Percentiles rank a stretch among this genome's conserved stretches.
Conservation (phyloP, 2,888 invertebrate species). For the Drosophila vallismaia region DNA sequence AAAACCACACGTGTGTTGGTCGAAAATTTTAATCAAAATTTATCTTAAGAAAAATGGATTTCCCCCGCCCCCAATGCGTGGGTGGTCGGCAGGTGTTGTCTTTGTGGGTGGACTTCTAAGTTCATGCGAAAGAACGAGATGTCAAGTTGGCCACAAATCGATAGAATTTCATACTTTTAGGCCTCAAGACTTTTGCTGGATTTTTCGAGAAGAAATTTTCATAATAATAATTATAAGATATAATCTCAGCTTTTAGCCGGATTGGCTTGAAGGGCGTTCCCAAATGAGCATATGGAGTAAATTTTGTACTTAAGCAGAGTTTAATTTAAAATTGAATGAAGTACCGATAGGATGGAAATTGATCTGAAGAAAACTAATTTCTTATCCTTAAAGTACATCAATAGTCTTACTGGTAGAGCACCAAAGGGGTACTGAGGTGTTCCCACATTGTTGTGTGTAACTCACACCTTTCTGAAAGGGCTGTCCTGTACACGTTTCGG, state of each 20-base stretch:
- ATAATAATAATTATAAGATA: conserved; percentile 72
- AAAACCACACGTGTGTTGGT: conserved; percentile 49
- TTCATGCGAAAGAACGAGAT: conserved; percentile 58
- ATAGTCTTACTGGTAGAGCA: conserved; percentile 67
- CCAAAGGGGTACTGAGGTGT: not conserved
- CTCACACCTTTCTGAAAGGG: conserved; percentile 35
- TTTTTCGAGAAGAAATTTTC: conserved; percentile 27
- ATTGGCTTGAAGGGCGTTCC: not conserved
- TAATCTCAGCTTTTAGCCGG: conserved; percentile 6
- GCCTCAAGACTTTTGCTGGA: conserved; percentile 53
- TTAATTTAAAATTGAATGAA: no score
- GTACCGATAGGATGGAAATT: not conserved
- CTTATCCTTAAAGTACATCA: conserved; percentile 35
- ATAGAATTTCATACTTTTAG: conserved; percentile 64
- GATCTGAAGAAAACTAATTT: not conserved
- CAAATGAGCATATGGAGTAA: not conserved
- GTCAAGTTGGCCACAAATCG: conserved; percentile 56
- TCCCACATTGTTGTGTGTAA: conserved; percentile 41
- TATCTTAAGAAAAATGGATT: conserved; percentile 74
- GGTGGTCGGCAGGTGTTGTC: not conserved
- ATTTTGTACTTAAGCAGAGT: not conserved
- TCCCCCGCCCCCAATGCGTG: conserved; percentile 21
- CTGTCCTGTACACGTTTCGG: conserved; percentile 12
- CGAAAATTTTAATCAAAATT: conserved; percentile 75
- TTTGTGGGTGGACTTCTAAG: conserved; percentile 1